These are phyloP conservation scores for Archocentrus centrarchus DNA, from an alignment of 2,113 vertebrate species.

Conservation along the genomic window DNA sequence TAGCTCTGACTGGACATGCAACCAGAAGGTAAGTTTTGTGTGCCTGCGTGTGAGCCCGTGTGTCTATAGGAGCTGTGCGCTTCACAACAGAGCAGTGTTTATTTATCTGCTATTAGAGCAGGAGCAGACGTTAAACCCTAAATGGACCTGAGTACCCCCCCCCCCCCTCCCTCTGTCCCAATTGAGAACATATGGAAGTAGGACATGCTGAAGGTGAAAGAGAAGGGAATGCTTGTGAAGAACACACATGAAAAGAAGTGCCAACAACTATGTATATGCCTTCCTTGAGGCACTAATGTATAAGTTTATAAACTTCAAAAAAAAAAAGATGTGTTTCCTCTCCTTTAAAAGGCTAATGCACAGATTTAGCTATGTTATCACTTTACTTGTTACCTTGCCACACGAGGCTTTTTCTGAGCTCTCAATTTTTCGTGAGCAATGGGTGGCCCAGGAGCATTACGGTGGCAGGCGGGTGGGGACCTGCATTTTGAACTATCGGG, in stretches of 20 bases:
- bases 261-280: conserved; percentile 28
- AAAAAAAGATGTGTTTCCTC: neutral
- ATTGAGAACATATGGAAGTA: conserved; percentile 78
- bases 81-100: conserved; percentile 68
- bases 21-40: conserved; percentile 59
- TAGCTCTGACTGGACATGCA: conserved; percentile 69
- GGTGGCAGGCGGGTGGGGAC: conserved; percentile 56
- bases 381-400: conserved; percentile 8
- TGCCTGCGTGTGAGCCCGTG: conserved; percentile 17
- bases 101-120: conserved; percentile 78
- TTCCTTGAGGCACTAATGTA: conserved; percentile 18
- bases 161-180: conserved; percentile 47
- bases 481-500: conserved; percentile 23
- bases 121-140: conserved; percentile 74
- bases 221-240: conserved; percentile 34
- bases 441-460: conserved; percentile 34
- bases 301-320: conserved; percentile 5
- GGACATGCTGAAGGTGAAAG: conserved; percentile 60
- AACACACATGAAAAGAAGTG: conserved; percentile 22
- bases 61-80: conserved; percentile 35
- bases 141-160: conserved; percentile 49
- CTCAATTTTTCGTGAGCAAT: conserved; percentile 15
- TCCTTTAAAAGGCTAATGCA: neutral
- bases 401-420: conserved; percentile 25
- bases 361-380: conserved; percentile 14